Evolutionary conservation across 2,888 invertebrate species (phyloP), one percentile per base, ranked within the genome.

Genomic region (Argyra leucocephala): DNA sequence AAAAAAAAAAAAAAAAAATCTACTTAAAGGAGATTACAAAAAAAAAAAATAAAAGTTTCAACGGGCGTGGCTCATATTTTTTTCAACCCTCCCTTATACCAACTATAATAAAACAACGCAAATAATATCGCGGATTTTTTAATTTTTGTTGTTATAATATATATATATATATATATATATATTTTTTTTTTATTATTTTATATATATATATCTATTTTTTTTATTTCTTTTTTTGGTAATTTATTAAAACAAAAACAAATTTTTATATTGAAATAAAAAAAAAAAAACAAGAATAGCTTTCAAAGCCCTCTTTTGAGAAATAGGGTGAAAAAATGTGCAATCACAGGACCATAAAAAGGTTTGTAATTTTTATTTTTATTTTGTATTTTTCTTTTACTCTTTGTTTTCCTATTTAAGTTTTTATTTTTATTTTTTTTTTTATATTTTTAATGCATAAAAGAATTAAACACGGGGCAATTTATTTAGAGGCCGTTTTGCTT

Each of bases 321-420:
- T 48, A 48, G 48, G 48, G 48, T 48, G 48, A 48, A 48, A 48
- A 18, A 48, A 48, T 48, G 48, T 48, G 48, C 48, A 48, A 48
- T 48, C 48, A 48, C 48, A 48, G 48, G 48, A 48, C 48, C 48
- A 48, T 48, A 48, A 48, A 48, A 48, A 48, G 48, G 48, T 48
- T 48, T 48, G 12, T 48, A 48, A 48, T 48, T 48, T 48, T 18
- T 18, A n/a, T 48, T 48, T n/a, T 37, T 37, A 9, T 37, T 37
- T 10, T 26, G 1, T 48, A 48, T 48, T 48, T 48, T 48, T 18
- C 18, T 48, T 48, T 48, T 48, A 6, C 31, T 31, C 7, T 6
- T 6, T 6, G 9, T 31, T 31, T 31, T 31, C 9, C 6, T 48
- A 18, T 48, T 48, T 48, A 5, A 10, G 12, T 37, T 48, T 18